Percentiles rank a stretch among this genome's conserved stretches.
Evolutionary conservation across 2,888 invertebrate genomes (phyloP).

Genomic region (Pyrrhosoma nymphula): DNA sequence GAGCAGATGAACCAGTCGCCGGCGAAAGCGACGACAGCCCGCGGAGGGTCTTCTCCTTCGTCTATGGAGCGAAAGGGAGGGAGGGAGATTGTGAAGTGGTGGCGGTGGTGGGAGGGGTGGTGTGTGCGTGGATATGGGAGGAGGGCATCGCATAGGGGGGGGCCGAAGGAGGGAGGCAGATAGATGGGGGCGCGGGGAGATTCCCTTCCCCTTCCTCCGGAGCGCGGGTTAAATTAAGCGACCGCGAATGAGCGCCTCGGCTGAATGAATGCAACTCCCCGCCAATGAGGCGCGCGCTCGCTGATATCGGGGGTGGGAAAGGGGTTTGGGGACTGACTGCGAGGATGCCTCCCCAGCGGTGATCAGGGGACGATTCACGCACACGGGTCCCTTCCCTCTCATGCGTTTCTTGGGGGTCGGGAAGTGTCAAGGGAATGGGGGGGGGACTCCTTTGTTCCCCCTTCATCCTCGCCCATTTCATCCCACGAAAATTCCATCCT

Average conservation of each 20-base stretch:
- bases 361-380: too few relatives aligned
- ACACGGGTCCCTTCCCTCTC: too few relatives aligned
- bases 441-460: background rate
- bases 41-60: background rate
- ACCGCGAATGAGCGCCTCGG: conserved; percentile 15
- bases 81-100: too few relatives aligned
- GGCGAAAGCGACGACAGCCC: conserved; percentile 13
- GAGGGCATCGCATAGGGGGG: background rate
- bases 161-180: too few relatives aligned
- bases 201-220: background rate
- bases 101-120: too few relatives aligned
- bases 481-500: too few relatives aligned
- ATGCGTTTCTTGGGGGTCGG: too few relatives aligned
- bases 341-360: too few relatives aligned
- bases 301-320: background rate
- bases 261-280: background rate
- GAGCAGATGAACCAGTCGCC: background rate
- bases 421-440: background rate
- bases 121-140: too few relatives aligned
- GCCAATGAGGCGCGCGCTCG: background rate
- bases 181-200: background rate
- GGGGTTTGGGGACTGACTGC: too few relatives aligned
- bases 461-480: background rate
- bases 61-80: background rate
- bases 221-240: conserved; percentile 9